Conservation (phyloP, 1,140 invertebrate species). For the Drosophila asahinai region DNA sequence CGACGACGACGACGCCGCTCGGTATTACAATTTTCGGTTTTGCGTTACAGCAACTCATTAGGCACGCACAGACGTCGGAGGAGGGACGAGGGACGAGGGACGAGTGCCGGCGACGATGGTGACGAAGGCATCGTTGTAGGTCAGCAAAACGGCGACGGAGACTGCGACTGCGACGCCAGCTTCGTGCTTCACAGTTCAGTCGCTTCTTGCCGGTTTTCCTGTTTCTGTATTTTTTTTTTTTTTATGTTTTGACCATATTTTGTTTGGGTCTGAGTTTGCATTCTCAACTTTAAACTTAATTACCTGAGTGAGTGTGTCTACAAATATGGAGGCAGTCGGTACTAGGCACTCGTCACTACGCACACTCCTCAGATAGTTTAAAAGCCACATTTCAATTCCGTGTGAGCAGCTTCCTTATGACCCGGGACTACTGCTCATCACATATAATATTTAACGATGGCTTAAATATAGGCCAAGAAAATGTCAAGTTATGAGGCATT, state of each 20-base stretch:
- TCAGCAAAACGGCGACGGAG: slow-evolving; percentile 42
- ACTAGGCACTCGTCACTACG: slow-evolving; percentile 19
- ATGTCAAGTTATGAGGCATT: not conserved
- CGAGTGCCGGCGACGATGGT: slow-evolving; percentile 21
- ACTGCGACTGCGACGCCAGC: slow-evolving; percentile 2
- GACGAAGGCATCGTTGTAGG: slow-evolving; percentile 67
- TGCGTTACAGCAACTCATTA: slow-evolving; percentile 80
- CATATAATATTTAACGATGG: slow-evolving; percentile 7
- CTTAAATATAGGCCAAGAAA: slow-evolving; percentile 3
- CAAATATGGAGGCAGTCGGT: slow-evolving; percentile 31
- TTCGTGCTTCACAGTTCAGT: slow-evolving; percentile 57
- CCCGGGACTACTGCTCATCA: not conserved
- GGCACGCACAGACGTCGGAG: slow-evolving; percentile 73
- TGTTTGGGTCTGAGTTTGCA: slow-evolving; percentile 22
- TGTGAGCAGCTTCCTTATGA: slow-evolving; percentile 62
- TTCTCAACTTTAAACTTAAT: slow-evolving; percentile 74
- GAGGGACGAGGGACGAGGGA: slow-evolving; percentile 26
- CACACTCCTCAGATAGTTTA: slow-evolving; percentile 36
- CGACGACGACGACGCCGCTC: not conserved
- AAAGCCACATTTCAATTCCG: slow-evolving; percentile 54
- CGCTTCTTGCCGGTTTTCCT: slow-evolving; percentile 44
- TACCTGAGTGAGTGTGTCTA: slow-evolving; percentile 54
- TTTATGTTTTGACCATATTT: slow-evolving; percentile 12
- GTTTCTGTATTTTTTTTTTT: slow-evolving; percentile 2
- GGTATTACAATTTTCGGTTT: slow-evolving; percentile 62